Conservation (phyloP, 2,113 vertebrate species). For the Nesoenas mayeri region DNA sequence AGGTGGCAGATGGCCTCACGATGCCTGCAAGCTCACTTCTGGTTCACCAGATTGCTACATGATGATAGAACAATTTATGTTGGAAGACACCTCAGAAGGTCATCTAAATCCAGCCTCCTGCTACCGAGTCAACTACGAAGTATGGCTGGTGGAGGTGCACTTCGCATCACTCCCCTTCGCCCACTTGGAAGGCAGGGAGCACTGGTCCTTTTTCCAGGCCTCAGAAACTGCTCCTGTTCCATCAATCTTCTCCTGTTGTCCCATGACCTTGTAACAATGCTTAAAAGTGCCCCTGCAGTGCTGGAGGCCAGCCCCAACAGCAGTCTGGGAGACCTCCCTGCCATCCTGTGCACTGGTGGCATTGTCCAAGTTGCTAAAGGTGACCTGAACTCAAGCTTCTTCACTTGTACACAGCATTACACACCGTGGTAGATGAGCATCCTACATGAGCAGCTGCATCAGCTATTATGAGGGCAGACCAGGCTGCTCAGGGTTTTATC, state of each 20-base stretch:
- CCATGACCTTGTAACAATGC: fast-evolving
- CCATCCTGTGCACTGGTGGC: background rate
- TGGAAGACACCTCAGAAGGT: background rate
- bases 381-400: background rate
- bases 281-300: background rate
- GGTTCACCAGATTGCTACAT: background rate
- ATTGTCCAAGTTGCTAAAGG: background rate
- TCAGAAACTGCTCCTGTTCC: background rate
- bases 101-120: background rate
- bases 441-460: background rate
- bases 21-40: background rate
- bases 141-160: background rate
- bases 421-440: background rate
- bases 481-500: background rate
- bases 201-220: background rate
- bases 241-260: background rate
- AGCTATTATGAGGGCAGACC: background rate
- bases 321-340: background rate
- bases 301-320: background rate
- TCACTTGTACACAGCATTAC: background rate
- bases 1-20: background rate
- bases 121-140: background rate
- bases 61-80: background rate
- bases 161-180: background rate
- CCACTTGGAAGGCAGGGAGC: background rate